Percentiles rank a stretch among this genome's conserved stretches.
Evolutionary conservation across 2,888 invertebrate genomes (phyloP).

Genomic region (Pammene fasciana): DNA sequence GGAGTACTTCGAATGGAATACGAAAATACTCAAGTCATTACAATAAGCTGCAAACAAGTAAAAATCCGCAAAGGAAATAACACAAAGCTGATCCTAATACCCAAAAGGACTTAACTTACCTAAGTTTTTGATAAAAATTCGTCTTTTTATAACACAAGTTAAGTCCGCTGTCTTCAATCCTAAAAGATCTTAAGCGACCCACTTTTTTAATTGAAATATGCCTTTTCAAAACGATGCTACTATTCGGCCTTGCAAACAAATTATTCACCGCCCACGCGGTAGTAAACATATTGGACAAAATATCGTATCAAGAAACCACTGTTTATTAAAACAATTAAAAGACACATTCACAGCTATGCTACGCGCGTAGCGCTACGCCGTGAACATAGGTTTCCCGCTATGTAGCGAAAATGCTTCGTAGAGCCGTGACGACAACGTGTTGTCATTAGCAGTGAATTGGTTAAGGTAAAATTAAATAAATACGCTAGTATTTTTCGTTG

Average conservation of each 20-base stretch:
- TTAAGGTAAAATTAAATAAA: too few relatives aligned
- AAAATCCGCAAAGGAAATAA: constrained; percentile 18
- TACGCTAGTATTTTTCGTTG: too few relatives aligned
- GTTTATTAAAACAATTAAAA: neutral
- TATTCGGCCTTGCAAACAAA: constrained; percentile 10
- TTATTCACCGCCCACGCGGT: constrained; percentile 16
- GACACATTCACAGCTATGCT: too few relatives aligned
- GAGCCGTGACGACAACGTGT: too few relatives aligned
- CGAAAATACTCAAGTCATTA: constrained; percentile 13
- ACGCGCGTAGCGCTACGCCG: too few relatives aligned
- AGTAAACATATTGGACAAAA: constrained; percentile 5
- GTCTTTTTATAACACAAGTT: neutral
- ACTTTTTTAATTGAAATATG: neutral
- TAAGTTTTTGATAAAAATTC: neutral
- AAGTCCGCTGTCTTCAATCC: too few relatives aligned
- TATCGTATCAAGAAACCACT: constrained; percentile 12
- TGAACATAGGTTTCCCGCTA: too few relatives aligned
- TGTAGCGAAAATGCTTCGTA: too few relatives aligned
- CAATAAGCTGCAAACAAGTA: constrained; percentile 24
- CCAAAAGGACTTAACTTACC: neutral
- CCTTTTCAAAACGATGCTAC: neutral
- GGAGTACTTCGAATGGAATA: neutral
- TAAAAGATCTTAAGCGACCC: neutral
- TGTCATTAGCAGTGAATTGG: too few relatives aligned
- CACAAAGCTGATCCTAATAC: constrained; percentile 8